Conservation (phyloP, 2,888 invertebrate genomes). For the Trissonchulus sp. region DNA sequence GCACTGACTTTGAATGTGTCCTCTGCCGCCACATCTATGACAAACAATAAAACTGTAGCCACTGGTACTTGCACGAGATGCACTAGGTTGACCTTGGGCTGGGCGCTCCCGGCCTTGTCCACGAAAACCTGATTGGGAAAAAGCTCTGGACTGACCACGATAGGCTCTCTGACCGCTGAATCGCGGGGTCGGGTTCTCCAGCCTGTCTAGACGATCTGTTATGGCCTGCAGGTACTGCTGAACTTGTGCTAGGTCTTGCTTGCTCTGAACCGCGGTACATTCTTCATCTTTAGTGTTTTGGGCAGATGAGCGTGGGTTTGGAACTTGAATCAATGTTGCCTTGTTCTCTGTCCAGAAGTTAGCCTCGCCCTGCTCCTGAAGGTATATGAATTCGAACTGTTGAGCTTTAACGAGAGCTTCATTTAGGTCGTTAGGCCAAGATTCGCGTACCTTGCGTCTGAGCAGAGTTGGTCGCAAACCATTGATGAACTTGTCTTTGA, state of each 20-base stretch:
- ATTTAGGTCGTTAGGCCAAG: background rate
- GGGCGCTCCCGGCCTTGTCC: background rate
- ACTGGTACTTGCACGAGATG: background rate
- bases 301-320: background rate
- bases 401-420: conserved; percentile 8
- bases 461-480: background rate
- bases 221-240: background rate
- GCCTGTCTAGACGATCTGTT: background rate
- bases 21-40: conserved; percentile 1
- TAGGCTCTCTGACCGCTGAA: background rate
- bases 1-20: conserved; percentile 1
- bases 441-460: background rate
- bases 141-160: background rate
- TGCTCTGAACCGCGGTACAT: background rate
- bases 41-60: background rate
- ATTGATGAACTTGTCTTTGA: background rate
- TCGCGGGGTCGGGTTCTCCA: background rate
- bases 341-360: background rate
- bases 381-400: background rate
- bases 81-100: background rate
- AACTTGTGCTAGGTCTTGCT: background rate
- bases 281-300: background rate
- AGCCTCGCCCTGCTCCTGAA: background rate
- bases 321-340: background rate
- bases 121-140: background rate